phyloP scores from a whole-genome alignment of 2,113 vertebrate genomes.

The Orycteropus afer region DNA sequence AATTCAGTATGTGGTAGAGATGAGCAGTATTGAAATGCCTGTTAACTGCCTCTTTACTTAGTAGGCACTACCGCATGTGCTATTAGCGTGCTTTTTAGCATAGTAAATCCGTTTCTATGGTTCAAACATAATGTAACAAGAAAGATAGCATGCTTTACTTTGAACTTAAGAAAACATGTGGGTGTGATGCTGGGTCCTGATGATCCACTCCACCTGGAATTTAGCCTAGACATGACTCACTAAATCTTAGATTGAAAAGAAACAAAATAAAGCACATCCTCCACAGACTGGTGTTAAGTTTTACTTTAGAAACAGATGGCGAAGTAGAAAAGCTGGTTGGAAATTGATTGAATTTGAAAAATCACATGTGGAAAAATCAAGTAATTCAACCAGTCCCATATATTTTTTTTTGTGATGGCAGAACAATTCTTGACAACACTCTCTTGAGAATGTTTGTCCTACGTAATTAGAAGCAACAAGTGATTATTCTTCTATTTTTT shows the following conservation, averaged over 20 bases:
- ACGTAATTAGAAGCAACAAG: constrained; percentile 23
- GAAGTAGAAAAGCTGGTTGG: constrained; percentile 67
- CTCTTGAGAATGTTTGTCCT: background rate
- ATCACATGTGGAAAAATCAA: constrained; percentile 68
- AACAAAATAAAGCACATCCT: constrained; percentile 69
- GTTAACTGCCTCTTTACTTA: constrained; percentile 78
- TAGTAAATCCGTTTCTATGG: constrained; percentile 73
- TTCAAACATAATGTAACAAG: constrained; percentile 73
- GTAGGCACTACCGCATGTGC: constrained; percentile 45
- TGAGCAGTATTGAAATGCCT: constrained; percentile 71
- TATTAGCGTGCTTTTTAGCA: constrained; percentile 66
- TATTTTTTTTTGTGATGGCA: constrained; percentile 41
- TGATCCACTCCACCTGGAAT: constrained; percentile 76
- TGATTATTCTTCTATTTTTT: background rate
- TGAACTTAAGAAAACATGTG: constrained; percentile 69
- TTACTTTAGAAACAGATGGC: constrained; percentile 71
- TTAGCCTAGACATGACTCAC: constrained; percentile 74
- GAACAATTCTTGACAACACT: constrained; percentile 18
- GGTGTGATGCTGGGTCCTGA: constrained; percentile 66
- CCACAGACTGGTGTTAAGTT: constrained; percentile 59
- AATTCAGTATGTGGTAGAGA: constrained; percentile 59
- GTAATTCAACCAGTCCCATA: constrained; percentile 44
- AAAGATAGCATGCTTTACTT: constrained; percentile 66
- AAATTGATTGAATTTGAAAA: constrained; percentile 76
- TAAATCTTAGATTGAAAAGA: constrained; percentile 75